These are phyloP conservation scores for Dipus sagitta DNA, from an alignment of 2,797 vertebrate genomes.

Conservation along the genomic window DNA sequence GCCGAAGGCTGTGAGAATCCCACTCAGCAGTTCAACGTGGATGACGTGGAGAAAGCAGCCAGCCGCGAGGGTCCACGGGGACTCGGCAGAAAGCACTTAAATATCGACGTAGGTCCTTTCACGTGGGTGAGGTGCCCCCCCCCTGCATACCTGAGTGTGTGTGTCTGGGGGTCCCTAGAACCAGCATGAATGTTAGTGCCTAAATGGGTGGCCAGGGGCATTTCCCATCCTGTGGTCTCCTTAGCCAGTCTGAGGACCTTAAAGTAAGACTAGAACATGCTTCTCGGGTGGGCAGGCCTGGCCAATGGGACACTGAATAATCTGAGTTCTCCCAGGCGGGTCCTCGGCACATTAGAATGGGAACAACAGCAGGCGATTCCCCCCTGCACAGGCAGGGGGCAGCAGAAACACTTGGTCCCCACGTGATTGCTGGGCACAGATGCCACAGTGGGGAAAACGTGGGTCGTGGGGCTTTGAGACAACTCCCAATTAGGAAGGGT, in stretches of 20 bases:
- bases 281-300: not conserved
- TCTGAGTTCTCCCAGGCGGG: no score
- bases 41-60: not conserved
- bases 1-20: not conserved
- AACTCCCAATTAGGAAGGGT: not conserved
- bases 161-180: no score
- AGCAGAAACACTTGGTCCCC: not conserved
- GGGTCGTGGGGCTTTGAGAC: no score
- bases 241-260: not conserved
- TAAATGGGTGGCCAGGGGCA: not conserved
- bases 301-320: no score
- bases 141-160: no score
- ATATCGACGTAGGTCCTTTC: conserved; percentile 38
- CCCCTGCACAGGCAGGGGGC: not conserved
- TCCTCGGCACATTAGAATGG: not conserved
- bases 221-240: not conserved
- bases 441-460: not conserved
- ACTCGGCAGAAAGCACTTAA: conserved; percentile 12
- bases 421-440: not conserved
- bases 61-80: not conserved
- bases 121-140: no score
- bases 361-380: rapidly evolving
- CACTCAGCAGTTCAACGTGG: not conserved
- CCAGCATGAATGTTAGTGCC: not conserved
- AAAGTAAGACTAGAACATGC: not conserved